Percentiles rank a stretch among this genome's conserved stretches.
Evolutionary conservation across 2,113 vertebrate genomes (phyloP).

Genomic region (Hippoglossus stenolepis): DNA sequence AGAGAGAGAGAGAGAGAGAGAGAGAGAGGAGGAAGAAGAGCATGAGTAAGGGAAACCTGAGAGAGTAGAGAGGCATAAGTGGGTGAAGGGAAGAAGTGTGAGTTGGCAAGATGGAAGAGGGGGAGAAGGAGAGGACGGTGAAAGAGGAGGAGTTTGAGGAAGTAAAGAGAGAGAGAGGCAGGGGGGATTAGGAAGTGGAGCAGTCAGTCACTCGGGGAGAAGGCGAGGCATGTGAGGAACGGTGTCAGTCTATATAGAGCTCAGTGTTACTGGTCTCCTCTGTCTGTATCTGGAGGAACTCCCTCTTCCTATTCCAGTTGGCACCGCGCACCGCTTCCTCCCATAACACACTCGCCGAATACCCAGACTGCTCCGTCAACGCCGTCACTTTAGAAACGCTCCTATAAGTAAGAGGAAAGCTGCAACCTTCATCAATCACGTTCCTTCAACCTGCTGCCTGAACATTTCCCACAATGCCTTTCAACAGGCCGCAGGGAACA

Average conservation of each 20-base stretch:
- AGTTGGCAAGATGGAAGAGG: constrained; percentile 41
- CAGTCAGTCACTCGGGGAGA: constrained; percentile 24
- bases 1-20: background rate
- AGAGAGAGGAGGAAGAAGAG: constrained; percentile 39
- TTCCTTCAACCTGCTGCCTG: background rate
- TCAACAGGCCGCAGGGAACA: background rate
- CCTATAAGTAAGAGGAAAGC: background rate
- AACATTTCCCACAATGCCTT: constrained; percentile 12
- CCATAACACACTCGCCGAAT: constrained; percentile 48
- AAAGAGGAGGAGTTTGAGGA: constrained; percentile 17
- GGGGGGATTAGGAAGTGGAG: constrained; percentile 1
- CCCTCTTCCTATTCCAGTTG: constrained; percentile 79
- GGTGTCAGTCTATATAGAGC: constrained; percentile 76
- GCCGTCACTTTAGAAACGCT: constrained; percentile 13
- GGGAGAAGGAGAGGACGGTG: background rate
- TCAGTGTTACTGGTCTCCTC: constrained; percentile 70
- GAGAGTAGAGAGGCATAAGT: constrained; percentile 36
- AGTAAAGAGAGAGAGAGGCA: constrained; percentile 11
- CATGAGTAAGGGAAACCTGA: constrained; percentile 61
- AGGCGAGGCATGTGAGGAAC: constrained; percentile 68
- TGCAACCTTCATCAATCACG: background rate
- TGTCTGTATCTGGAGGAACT: constrained; percentile 76
- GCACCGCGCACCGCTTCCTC: constrained; percentile 70
- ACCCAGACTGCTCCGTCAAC: constrained; percentile 61
- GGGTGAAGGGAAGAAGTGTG: constrained; percentile 56